Conservation (phyloP, 2,113 vertebrate species). For the Seriola rivoliana region DNA sequence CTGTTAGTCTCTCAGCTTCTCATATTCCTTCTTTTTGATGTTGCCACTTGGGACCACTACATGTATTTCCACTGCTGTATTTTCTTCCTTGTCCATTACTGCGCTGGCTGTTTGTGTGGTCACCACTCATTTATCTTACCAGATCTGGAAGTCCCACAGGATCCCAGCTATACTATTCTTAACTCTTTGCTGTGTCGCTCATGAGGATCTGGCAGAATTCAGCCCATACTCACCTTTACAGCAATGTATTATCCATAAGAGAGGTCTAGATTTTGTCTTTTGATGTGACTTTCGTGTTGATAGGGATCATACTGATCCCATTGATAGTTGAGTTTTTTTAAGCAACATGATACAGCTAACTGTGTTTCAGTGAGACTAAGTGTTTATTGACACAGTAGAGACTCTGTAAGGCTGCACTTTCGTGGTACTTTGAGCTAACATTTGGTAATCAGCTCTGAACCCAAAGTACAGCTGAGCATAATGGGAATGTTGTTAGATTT, state of each 20-base stretch:
- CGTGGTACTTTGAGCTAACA: neutral
- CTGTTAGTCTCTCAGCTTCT: conserved; percentile 8
- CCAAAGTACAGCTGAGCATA: neutral
- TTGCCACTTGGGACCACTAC: conserved; percentile 2
- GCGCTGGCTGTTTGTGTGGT: neutral
- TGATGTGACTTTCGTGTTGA: neutral
- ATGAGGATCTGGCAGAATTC: neutral
- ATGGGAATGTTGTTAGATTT: neutral
- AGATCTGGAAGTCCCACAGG: neutral
- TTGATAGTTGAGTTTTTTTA: neutral
- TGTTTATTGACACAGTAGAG: neutral
- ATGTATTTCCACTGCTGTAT: conserved; percentile 16
- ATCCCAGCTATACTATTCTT: neutral
- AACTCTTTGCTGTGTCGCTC: neutral
- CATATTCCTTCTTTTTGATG: conserved; percentile 10
- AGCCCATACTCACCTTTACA: neutral
- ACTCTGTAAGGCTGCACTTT: neutral
- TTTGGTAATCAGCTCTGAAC: no score
- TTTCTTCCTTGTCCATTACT: conserved; percentile 22
- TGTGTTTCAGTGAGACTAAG: neutral
- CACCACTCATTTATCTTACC: conserved; percentile 6
- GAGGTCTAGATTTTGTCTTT: neutral
- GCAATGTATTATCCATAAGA: neutral
- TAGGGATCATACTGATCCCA: neutral
- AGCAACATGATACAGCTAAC: neutral